These are phyloP conservation scores for Tholera decimalis DNA, from an alignment of 2,888 invertebrate genomes.

Conservation along the genomic window DNA sequence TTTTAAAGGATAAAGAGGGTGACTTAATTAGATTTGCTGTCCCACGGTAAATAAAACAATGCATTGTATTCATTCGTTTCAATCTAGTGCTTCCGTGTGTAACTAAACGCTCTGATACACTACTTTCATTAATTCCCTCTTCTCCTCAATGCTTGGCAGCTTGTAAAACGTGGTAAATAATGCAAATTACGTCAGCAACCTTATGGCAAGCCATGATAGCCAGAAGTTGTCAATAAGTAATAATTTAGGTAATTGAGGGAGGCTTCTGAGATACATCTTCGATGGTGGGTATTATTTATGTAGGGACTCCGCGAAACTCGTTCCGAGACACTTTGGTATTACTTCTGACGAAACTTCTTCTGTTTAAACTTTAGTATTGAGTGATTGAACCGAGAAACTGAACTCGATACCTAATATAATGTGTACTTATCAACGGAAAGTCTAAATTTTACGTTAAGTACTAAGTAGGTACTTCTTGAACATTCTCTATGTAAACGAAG, in stretches of 20 bases:
- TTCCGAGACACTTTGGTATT: slow-evolving; percentile 32
- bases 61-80: slow-evolving; percentile 12
- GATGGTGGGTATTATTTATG: slow-evolving; percentile 51
- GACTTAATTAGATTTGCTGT: slow-evolving; percentile 31
- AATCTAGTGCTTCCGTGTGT: not conserved
- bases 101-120: not conserved
- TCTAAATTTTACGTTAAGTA: slow-evolving; percentile 1
- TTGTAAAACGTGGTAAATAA: not conserved
- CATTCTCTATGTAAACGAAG: not conserved
- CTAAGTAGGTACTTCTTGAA: not conserved
- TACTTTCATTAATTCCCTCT: not conserved
- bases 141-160: too few species aligned
- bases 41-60: not conserved
- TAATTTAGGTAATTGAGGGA: slow-evolving; percentile 64
- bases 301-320: slow-evolving; percentile 42
- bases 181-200: slow-evolving; percentile 10
- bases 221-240: slow-evolving; percentile 51
- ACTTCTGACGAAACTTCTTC: slow-evolving; percentile 28
- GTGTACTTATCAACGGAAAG: slow-evolving; percentile 11
- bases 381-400: slow-evolving; percentile 11
- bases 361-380: slow-evolving; percentile 28
- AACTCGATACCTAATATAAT: too few species aligned
- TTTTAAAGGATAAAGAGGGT: slow-evolving; percentile 27
- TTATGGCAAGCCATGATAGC: slow-evolving; percentile 28
- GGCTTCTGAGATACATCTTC: slow-evolving; percentile 29